Evolutionary conservation across 2,888 invertebrate species (phyloP).

Genomic region (Ctenicera cuprea): DNA sequence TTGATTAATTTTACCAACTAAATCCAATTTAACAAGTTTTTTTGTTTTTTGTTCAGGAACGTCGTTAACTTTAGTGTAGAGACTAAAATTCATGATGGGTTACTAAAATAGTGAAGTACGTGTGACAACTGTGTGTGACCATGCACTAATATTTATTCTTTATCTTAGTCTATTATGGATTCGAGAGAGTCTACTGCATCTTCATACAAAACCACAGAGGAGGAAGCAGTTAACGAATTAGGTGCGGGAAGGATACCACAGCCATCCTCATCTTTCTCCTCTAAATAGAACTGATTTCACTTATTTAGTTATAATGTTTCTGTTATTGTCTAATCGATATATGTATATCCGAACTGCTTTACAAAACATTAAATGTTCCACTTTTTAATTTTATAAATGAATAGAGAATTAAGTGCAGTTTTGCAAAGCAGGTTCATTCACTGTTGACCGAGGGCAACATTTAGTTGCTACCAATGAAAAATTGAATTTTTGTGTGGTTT

Average conservation of each 20-base stretch:
- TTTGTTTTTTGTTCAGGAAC: no score
- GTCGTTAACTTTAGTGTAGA: no score
- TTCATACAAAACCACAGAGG: constrained; percentile 27
- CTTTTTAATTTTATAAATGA: constrained; percentile 39
- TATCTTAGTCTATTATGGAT: constrained; percentile 57
- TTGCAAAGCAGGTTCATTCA: constrained; percentile 42
- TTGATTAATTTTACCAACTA: no score
- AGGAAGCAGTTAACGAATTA: constrained; percentile 39
- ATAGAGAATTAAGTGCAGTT: constrained; percentile 23
- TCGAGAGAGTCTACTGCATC: constrained; percentile 54
- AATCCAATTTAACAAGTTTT: no score
- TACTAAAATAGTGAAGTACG: no score
- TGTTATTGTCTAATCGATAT: constrained; percentile 48
- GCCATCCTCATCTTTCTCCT: constrained; percentile 47
- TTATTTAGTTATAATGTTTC: constrained; percentile 50
- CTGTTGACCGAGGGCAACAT: constrained; percentile 29
- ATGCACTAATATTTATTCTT: no score
- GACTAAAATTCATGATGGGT: no score
- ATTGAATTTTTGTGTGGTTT: constrained; percentile 53
- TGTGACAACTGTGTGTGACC: no score
- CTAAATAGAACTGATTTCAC: constrained; percentile 56
- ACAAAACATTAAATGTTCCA: constrained; percentile 32
- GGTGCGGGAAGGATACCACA: constrained; percentile 44
- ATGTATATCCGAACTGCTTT: constrained; percentile 45
- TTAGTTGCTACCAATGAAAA: constrained; percentile 27